phyloP scores from a whole-genome alignment of 2,797 vertebrate species.

The Dendrocincla tyrannina region DNA sequence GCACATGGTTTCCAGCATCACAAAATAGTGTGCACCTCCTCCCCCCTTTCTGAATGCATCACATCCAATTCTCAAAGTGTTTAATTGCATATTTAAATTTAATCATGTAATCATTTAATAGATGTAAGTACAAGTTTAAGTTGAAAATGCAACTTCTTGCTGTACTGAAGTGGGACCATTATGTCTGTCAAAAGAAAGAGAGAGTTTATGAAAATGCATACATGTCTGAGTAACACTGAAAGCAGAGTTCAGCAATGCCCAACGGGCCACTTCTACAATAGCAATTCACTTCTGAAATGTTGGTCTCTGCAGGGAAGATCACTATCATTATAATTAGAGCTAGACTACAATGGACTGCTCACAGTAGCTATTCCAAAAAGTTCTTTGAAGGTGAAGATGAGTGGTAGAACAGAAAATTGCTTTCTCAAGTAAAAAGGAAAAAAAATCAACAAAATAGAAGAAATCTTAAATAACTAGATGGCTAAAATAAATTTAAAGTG shows the following conservation, averaged over 20 bases:
- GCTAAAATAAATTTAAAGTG: neutral
- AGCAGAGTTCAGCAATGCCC: conserved; percentile 53
- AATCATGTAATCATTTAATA: neutral
- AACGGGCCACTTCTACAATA: conserved; percentile 35
- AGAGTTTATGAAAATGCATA: conserved; percentile 19
- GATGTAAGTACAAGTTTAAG: neutral
- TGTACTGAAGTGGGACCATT: neutral
- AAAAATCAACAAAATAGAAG: neutral
- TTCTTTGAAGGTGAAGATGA: conserved; percentile 54
- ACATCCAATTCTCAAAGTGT: neutral
- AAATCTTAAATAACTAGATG: neutral
- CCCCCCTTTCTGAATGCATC: neutral
- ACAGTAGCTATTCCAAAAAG: conserved; percentile 20
- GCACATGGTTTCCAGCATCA: neutral
- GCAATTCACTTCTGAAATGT: conserved; percentile 36
- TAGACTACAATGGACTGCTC: conserved; percentile 25
- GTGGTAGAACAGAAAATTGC: conserved; percentile 10
- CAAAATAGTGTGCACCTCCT: neutral
- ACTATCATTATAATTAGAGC: conserved; percentile 60
- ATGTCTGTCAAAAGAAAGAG: conserved; percentile 14
- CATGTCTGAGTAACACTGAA: conserved; percentile 13
- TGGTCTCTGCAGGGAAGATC: conserved; percentile 60
- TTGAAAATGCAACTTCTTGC: neutral
- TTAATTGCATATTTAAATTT: conserved; percentile 24
- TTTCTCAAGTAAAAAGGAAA: neutral